A percentile compares a stretch with the other conserved stretches of the same genome.
These are phyloP conservation scores for Sylvilagus floridanus DNA, from an alignment of 2,797 vertebrate genomes.

Conservation along the genomic window DNA sequence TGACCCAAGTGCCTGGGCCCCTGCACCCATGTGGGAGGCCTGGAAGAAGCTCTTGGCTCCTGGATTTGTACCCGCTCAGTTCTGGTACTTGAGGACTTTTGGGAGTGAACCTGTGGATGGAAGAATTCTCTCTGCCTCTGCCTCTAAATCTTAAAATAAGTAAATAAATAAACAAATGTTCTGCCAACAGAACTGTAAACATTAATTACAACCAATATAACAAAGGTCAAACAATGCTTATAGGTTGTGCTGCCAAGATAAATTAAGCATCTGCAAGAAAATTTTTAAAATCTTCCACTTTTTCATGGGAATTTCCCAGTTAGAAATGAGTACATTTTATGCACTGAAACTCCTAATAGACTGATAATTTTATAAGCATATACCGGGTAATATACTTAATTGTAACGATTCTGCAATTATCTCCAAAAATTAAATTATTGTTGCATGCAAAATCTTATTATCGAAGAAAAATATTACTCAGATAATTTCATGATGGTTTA, in stretches of 20 bases:
- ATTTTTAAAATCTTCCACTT: conserved; percentile 77
- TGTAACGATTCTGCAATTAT: not conserved
- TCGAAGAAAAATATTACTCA: not conserved
- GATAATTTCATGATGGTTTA: not conserved
- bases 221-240: conserved; percentile 90
- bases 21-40: no score
- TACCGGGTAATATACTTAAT: not conserved
- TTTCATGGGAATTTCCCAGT: conserved; percentile 74
- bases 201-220: conserved; percentile 90
- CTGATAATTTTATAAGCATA: not conserved
- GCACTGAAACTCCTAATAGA: conserved; percentile 52
- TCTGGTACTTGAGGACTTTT: no score
- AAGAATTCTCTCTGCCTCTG: no score
- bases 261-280: conserved; percentile 83
- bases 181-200: conserved; percentile 90
- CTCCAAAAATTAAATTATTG: not conserved
- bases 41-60: no score
- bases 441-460: not conserved
- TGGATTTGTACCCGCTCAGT: no score
- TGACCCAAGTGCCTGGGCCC: no score
- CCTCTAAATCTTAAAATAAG: no score
- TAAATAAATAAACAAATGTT: no score
- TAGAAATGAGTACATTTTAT: conserved; percentile 62
- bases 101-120: no score
- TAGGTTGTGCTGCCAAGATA: conserved; percentile 91